These are phyloP conservation scores for Acromyrmex echinatior DNA, from an alignment of 1,140 invertebrate species.

Conservation along the genomic window DNA sequence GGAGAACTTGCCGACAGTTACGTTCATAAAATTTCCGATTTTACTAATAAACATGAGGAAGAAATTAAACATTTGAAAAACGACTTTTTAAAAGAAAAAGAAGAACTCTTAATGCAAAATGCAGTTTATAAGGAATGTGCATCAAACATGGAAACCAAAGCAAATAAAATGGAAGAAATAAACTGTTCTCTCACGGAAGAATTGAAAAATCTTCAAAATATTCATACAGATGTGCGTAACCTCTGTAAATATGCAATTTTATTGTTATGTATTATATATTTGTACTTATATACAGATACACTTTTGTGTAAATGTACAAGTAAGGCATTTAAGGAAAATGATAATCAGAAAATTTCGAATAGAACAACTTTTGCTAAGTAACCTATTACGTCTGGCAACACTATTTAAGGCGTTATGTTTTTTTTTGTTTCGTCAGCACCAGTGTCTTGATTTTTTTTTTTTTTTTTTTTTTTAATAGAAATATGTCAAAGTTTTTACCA, in stretches of 20 bases:
- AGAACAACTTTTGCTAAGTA: background rate
- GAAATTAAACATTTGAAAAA: slow-evolving; percentile 71
- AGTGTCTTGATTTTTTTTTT: background rate
- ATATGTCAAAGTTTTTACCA: background rate
- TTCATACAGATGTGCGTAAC: slow-evolving; percentile 74
- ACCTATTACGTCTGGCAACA: background rate
- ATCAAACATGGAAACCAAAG: slow-evolving; percentile 71
- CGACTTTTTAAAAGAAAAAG: slow-evolving; percentile 75
- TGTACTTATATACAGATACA: too few relatives aligned
- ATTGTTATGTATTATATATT: background rate
- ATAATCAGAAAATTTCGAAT: background rate
- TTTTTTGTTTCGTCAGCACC: background rate
- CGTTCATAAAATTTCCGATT: slow-evolving; percentile 58
- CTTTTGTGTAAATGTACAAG: too few relatives aligned
- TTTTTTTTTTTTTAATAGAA: background rate
- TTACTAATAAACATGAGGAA: slow-evolving; percentile 66
- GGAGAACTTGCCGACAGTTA: slow-evolving; percentile 70
- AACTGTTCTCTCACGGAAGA: slow-evolving; percentile 75
- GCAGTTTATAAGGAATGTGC: slow-evolving; percentile 66
- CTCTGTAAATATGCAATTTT: too few relatives aligned
- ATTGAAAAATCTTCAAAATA: slow-evolving; percentile 73
- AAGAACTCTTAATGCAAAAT: slow-evolving; percentile 73
- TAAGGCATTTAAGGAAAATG: background rate
- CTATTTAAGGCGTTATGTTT: background rate
- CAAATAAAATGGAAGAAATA: slow-evolving; percentile 68